Base-by-base conservation (phyloP, 2,797 vertebrate species). In the Channa striata region DNA sequence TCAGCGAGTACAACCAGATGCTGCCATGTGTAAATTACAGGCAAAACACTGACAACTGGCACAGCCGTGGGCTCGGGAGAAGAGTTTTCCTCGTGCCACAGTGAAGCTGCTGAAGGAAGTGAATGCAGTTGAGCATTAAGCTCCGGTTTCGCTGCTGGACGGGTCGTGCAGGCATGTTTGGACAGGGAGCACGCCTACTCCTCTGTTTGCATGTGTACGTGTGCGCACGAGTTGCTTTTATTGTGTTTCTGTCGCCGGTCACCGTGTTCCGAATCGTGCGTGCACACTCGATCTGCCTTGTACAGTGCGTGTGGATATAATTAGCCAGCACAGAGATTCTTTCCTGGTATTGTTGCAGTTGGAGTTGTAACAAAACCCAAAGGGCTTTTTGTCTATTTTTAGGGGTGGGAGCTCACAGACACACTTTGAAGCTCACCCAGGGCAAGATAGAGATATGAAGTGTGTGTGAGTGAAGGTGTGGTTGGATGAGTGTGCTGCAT, bases 331-430 rank as follows among this genome's bases (percentile, higher is more conserved):
- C 48, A 68, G 69, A 69, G 77, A 87, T 92, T 91, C 69, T 89
- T 92, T 92, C 91, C 91, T 89, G 89, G 85, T 80, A 90, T 94
- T 93, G 91, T 93, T 93, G 74, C 72, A n/a, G 13, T 75, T 30
- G 52, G 66, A 47, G 69, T 87, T 80, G 85, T 86, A 91, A 93
- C 77, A 60, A 71, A 85, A 88, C 78, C 90, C 83, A 61, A 74
- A 86, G 78, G 72, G 67, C 68, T 30, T 60, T 69, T 63, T 33
- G 64, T 67, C 85, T 94, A 91, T 91, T 90, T 89, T 89, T 89
- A 88, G 86, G 54, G 73, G 65, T 66, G 68, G 64, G 21, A 56
- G 74, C 68, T 64, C 11, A 9, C 54, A 73, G 72, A 76, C 63
- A 89, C 68, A 59, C 84, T 85, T 86, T 83, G 77, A 85, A 84